Evolutionary conservation across 2,888 invertebrate species (phyloP), one percentile per base, ranked within the genome.

Genomic region (Athalia circularis): DNA sequence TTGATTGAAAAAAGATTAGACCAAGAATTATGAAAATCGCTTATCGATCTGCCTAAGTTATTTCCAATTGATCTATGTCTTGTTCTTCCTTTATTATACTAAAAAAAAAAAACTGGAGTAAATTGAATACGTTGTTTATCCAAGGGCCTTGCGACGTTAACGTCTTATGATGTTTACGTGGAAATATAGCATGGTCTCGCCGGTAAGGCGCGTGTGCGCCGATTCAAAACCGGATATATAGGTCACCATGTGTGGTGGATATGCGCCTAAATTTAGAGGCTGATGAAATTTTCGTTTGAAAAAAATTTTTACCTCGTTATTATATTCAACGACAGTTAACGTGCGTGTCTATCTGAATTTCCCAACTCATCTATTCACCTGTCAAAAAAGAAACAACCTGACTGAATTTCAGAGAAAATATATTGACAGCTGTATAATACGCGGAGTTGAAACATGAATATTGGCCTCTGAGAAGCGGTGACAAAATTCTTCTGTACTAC

Each of bases 221-320:
- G 8, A 68, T 68, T 54, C 4, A 68, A 68, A 52, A 54, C 68
- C 1, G 47, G 45, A 72, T 72, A 72, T 72, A 72, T 72, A 47
- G 72, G 72, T 72, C 72, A 54, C 57, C 72, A 72, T 57, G 72
- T 72, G 72, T 72, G n/a, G 54, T 54, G 54, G 29, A 29, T 29
- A 29, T 11, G 45, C 72, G 47, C 9, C 72, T 72, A 72, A 72
- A 72, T 72, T 45, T 72, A 72, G 59, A 50, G 5, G 45, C 59
- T 72, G 72, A 72, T 72, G 72, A 72, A 72, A 72, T 72, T 68
- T 13, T 45, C 15, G 72, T 13, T 59, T 59, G 3, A 3, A 59
- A 70, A 45, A n/a, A 8, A 5, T 47, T 54, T 72, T 59, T 13
- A 54, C 50, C 68, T 50, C 52, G 68, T 59, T 72, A 72, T 29